Conservation (phyloP, 1,140 invertebrate genomes). For the Kradibia gibbosae region DNA sequence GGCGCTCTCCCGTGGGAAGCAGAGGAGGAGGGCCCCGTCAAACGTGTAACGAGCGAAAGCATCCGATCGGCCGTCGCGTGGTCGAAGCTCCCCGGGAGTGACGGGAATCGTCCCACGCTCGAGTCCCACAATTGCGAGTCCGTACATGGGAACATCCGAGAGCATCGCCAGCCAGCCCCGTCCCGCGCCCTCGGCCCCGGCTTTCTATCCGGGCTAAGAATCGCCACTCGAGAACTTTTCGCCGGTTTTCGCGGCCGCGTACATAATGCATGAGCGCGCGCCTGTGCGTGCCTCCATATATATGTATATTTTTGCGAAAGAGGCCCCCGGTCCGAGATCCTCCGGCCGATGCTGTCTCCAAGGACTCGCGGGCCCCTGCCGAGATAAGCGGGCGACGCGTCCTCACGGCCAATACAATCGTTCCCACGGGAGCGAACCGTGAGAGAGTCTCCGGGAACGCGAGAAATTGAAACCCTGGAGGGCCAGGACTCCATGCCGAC, state of each 20-base stretch:
- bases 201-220: constrained; percentile 6
- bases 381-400: constrained; percentile 38
- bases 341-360: neutral
- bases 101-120: constrained; percentile 44
- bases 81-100: constrained; percentile 19
- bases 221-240: constrained; percentile 14
- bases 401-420: constrained; percentile 60
- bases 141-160: constrained; percentile 30
- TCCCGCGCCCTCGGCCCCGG: neutral
- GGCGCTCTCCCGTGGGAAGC: constrained; percentile 60
- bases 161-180: constrained; percentile 21
- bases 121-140: constrained; percentile 18
- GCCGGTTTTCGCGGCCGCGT: neutral
- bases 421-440: constrained; percentile 65
- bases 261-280: too few relatives aligned
- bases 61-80: neutral
- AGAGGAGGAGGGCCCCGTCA: constrained; percentile 27
- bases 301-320: neutral
- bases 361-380: neutral
- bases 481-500: constrained; percentile 55
- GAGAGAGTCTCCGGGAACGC: constrained; percentile 63
- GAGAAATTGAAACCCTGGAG: constrained; percentile 56
- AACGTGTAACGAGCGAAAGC: constrained; percentile 42
- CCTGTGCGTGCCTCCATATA: too few relatives aligned
- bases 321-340: neutral